These are phyloP conservation scores for Xenentodon cancila DNA, from an alignment of 2,797 vertebrate genomes.

Conservation along the genomic window DNA sequence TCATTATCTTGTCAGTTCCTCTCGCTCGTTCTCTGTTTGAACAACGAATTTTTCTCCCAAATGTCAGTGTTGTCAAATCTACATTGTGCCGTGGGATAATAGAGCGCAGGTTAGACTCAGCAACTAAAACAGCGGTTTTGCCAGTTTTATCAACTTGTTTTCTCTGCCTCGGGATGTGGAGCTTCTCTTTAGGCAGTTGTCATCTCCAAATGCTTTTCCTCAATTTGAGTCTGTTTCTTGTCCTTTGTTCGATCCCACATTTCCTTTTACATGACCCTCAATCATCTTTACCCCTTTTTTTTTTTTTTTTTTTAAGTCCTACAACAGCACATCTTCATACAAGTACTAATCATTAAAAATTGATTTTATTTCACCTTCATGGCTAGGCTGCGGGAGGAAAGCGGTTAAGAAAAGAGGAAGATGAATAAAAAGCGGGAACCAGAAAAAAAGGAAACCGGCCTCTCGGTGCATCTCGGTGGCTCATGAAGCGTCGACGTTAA, in stretches of 20 bases:
- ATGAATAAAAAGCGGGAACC: not conserved
- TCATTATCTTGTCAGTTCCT: too few species aligned
- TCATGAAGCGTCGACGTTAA: conserved; percentile 7
- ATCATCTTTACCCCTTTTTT: conserved; percentile 23
- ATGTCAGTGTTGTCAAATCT: not conserved
- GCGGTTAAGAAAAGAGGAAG: conserved; percentile 15
- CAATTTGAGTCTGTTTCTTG: conserved; percentile 6
- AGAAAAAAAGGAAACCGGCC: conserved; percentile 17
- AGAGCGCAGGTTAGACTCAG: not conserved
- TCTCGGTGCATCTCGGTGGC: conserved; percentile 4
- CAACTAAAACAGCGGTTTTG: not conserved
- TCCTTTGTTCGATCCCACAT: conserved; percentile 31
- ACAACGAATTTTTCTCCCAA: not conserved
- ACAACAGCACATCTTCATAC: conserved; percentile 63
- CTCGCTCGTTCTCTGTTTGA: too few species aligned
- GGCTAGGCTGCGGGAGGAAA: conserved; percentile 44
- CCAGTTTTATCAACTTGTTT: not conserved
- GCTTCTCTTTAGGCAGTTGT: conserved; percentile 8
- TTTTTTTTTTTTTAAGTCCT: conserved; percentile 34
- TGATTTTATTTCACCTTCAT: conserved; percentile 76
- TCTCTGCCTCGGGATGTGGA: conserved; percentile 2
- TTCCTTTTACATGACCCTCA: conserved; percentile 45
- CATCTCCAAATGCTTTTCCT: conserved; percentile 11
- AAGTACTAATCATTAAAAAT: conserved; percentile 76
- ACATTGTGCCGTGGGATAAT: too few species aligned